These are phyloP conservation scores for Anarsia innoxiella DNA, from an alignment of 2,888 invertebrate species.

Conservation along the genomic window DNA sequence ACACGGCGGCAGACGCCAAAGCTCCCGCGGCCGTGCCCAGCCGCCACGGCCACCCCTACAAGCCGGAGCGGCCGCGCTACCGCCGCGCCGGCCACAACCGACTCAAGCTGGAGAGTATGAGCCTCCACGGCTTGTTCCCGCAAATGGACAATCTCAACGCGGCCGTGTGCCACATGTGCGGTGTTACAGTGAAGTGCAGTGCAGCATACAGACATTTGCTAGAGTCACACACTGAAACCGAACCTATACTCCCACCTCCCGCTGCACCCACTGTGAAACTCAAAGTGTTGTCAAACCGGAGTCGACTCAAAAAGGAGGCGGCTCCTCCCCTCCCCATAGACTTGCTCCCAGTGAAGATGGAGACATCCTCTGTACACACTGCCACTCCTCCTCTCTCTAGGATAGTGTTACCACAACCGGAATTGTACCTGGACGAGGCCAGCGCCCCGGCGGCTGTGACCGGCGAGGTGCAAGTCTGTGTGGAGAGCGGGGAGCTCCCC, in stretches of 20 bases:
- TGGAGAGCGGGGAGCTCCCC: conserved; percentile 64
- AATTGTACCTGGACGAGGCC: conserved; percentile 53
- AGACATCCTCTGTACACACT: conserved; percentile 49
- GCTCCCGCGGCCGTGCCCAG: conserved; percentile 41
- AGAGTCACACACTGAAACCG: conserved; percentile 64
- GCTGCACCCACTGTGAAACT: conserved; percentile 49
- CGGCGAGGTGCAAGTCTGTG: conserved; percentile 60
- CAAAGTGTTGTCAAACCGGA: conserved; percentile 40
- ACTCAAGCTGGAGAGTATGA: conserved; percentile 78
- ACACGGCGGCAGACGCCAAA: conserved; percentile 44
- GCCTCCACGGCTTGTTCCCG: conserved; percentile 85
- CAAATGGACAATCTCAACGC: conserved; percentile 84
- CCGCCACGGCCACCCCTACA: conserved; percentile 46
- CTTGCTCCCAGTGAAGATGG: conserved; percentile 49
- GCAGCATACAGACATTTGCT: conserved; percentile 84
- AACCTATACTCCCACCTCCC: conserved; percentile 63
- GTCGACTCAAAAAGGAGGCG: conserved; percentile 59
- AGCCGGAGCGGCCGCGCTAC: conserved; percentile 37
- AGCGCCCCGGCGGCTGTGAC: conserved; percentile 41
- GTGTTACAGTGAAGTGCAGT: conserved; percentile 84
- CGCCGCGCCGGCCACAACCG: conserved; percentile 70
- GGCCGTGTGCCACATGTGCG: conserved; percentile 86
- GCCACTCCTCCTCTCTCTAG: conserved; percentile 56
- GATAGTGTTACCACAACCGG: conserved; percentile 57
- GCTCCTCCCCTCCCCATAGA: conserved; percentile 49